Evolutionary conservation across 2,113 vertebrate genomes (phyloP), one percentile per base, ranked within the genome.

Genomic region (Aspidoscelis tigris): DNA sequence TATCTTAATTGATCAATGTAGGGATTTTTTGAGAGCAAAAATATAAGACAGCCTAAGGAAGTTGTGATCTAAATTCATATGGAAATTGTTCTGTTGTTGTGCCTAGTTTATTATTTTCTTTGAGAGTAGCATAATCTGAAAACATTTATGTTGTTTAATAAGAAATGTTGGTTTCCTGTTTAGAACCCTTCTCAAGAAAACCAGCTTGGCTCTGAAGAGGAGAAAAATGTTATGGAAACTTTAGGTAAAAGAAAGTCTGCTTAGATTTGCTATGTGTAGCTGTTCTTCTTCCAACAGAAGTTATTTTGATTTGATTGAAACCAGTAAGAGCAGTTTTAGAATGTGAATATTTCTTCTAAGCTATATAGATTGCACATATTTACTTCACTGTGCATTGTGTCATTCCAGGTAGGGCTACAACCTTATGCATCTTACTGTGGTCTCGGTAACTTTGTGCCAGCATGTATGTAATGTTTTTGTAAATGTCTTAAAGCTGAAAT

Each of bases 101-200:
- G 9, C 33, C 12, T 76, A 4, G 11, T 55, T 22, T 68, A n/a
- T 65, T 68, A n/a, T 65, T 20, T 39, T 41, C 41, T 33, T 18
- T 78, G 16, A 20, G 5, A 5, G 12, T 24, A 21, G 4, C 1
- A 2, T 1, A 26, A 50, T 70, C 5, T 61, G 18, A 78, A 76
- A 20, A 70, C 58, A n/a, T 79, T 20, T 16, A 9, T 69, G 47
- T 58, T 43, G 47, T 58, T 43, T 79, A 39, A 24, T 39, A 26
- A 73, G 26, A 84, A 79, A 53, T 72, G 58, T 10, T 14, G 7
- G 39, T 84, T 50, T 79, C 79, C 66, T 72, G 76, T 84, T 84
- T 73, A 84, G 83, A 72, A 47, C 24, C 3, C 55, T 21, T 65
- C n/a, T 79, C 20, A 65, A 50, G 68, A 26, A 71, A 78, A 64